A percentile compares a stretch with the other conserved stretches of the same genome.
phyloP scores from a whole-genome alignment of 1,140 invertebrate genomes.

The Geopemphigus sp. region DNA sequence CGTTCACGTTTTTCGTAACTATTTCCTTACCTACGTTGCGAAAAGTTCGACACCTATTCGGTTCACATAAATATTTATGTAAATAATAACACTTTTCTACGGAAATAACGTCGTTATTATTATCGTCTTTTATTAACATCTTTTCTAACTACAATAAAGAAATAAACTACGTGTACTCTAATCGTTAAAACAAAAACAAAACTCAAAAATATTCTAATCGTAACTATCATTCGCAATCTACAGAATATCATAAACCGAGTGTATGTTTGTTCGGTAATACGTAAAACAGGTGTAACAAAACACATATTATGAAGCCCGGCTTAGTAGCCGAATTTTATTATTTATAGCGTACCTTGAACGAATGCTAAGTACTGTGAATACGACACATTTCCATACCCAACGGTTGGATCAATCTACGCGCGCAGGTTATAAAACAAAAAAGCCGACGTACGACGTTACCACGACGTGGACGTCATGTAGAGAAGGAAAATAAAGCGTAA shows the following conservation, averaged over 20 bases:
- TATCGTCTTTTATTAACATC: neutral
- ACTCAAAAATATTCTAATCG: neutral
- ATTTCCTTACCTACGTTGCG: neutral
- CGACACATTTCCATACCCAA: neutral
- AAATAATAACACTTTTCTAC: neutral
- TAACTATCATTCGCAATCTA: conserved; percentile 22
- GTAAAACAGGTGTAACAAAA: conserved; percentile 13
- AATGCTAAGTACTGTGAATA: too few relatives aligned
- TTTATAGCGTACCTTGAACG: too few relatives aligned
- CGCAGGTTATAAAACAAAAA: too few relatives aligned
- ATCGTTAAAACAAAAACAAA: conserved; percentile 9
- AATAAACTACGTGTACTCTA: neutral
- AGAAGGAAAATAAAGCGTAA: neutral
- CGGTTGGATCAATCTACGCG: neutral
- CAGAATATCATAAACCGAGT: neutral
- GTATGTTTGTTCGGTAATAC: neutral
- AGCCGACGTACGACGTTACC: neutral
- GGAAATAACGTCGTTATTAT: neutral
- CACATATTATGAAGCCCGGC: conserved; percentile 6
- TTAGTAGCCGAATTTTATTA: neutral
- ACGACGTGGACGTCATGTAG: too few relatives aligned
- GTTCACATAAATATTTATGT: neutral
- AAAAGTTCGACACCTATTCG: neutral
- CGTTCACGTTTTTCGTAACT: neutral
- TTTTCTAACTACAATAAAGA: conserved; percentile 23